Percentiles rank a stretch among this genome's conserved stretches.
These are phyloP conservation scores for Loxodonta africana DNA, from an alignment of 2,113 vertebrate species.

Conservation along the genomic window DNA sequence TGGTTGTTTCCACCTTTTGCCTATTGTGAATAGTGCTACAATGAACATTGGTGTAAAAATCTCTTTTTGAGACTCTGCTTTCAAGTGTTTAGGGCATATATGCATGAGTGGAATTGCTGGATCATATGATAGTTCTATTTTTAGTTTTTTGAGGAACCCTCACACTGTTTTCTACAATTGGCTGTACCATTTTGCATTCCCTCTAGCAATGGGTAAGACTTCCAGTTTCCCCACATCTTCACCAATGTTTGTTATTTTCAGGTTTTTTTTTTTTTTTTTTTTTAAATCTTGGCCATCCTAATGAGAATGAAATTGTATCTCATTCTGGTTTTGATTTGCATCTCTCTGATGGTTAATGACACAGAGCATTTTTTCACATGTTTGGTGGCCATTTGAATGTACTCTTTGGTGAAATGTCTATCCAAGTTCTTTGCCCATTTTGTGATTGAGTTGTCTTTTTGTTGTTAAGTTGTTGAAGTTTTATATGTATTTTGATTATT, in stretches of 20 bases:
- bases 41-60: neutral
- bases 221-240: neutral
- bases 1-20: too few species aligned
- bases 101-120: neutral
- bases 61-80: neutral
- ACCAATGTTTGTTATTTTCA: too few species aligned
- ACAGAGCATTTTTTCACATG: too few species aligned
- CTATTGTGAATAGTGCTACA: neutral
- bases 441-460: too few species aligned
- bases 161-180: neutral
- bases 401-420: too few species aligned
- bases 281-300: too few species aligned
- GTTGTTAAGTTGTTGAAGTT: too few species aligned
- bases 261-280: too few species aligned
- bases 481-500: neutral
- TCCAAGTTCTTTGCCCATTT: too few species aligned
- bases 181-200: neutral
- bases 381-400: too few species aligned
- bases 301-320: neutral
- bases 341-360: too few species aligned
- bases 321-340: neutral
- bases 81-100: neutral
- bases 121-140: neutral
- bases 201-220: neutral
- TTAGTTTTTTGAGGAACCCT: neutral